Evolutionary conservation across 2,888 invertebrate species (phyloP).

Genomic region (Loripinus fragilis): DNA sequence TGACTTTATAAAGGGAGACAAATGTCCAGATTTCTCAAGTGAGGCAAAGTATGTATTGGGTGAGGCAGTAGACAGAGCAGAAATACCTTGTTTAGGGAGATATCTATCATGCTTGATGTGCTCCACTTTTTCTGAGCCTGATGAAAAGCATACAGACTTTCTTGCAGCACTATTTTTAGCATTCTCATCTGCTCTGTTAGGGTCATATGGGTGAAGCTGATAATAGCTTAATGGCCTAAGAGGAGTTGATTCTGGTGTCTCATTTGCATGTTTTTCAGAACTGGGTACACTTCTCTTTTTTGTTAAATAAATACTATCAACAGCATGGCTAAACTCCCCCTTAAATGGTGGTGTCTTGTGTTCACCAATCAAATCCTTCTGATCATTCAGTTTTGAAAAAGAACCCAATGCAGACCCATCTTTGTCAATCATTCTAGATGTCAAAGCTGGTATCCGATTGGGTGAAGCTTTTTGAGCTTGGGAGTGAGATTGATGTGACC

Average conservation of each 20-base stretch:
- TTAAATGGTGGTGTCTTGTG: slow-evolving; percentile 30
- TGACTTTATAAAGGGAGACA: slow-evolving; percentile 66
- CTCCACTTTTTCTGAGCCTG: background rate
- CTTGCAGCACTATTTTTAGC: background rate
- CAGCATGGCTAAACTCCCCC: slow-evolving; percentile 33
- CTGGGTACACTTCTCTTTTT: slow-evolving; percentile 43
- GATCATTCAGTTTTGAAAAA: background rate
- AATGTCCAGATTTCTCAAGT: slow-evolving; percentile 56
- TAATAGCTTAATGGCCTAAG: background rate
- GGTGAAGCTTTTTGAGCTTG: no score
- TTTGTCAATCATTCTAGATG: background rate
- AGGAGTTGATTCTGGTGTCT: slow-evolving; percentile 22
- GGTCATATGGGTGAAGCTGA: background rate
- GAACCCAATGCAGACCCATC: background rate
- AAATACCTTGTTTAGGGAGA: slow-evolving; percentile 2
- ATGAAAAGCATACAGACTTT: slow-evolving; percentile 10
- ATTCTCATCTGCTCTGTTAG: background rate
- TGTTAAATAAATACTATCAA: slow-evolving; percentile 55
- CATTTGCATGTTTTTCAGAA: slow-evolving; percentile 10
- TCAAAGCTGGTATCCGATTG: background rate
- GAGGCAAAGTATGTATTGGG: slow-evolving; percentile 53
- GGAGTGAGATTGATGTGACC: background rate
- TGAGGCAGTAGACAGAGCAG: background rate
- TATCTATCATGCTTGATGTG: background rate
- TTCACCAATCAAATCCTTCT: background rate